phyloP scores from a whole-genome alignment of 2,113 vertebrate genomes.

The Felis chaus region DNA sequence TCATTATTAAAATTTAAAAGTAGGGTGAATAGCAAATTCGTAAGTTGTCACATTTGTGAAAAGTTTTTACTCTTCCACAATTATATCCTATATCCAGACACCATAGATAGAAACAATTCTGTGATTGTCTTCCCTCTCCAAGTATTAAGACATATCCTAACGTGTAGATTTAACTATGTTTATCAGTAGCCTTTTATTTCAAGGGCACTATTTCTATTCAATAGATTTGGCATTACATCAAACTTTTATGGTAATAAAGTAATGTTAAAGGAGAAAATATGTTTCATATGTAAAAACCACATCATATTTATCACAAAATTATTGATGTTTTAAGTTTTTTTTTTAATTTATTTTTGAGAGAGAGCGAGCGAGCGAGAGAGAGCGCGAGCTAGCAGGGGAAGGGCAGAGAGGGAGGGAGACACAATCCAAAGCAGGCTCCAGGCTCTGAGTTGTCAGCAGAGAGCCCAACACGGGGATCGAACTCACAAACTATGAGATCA shows the following conservation, averaged over 20 bases:
- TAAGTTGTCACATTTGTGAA: not conserved
- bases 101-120: not conserved
- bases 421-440: too few relatives aligned
- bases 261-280: not conserved
- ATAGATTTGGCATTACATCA: not conserved
- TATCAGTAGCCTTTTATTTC: not conserved
- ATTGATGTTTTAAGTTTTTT: not conserved
- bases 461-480: too few relatives aligned
- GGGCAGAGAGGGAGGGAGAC: too few relatives aligned
- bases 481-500: too few relatives aligned
- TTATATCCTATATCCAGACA: not conserved
- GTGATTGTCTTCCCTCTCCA: not conserved
- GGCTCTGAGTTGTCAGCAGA: too few relatives aligned
- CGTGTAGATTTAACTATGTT: not conserved
- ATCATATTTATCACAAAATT: not conserved
- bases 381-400: too few relatives aligned
- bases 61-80: conserved; percentile 4
- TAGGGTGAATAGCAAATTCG: not conserved
- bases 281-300: not conserved
- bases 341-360: too few relatives aligned
- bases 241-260: not conserved
- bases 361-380: too few relatives aligned
- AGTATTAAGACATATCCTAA: not conserved
- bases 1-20: not conserved
- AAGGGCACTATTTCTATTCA: conserved; percentile 7